Evolutionary conservation across 1,140 invertebrate species (phyloP).

Genomic region (Bombus confusus): DNA sequence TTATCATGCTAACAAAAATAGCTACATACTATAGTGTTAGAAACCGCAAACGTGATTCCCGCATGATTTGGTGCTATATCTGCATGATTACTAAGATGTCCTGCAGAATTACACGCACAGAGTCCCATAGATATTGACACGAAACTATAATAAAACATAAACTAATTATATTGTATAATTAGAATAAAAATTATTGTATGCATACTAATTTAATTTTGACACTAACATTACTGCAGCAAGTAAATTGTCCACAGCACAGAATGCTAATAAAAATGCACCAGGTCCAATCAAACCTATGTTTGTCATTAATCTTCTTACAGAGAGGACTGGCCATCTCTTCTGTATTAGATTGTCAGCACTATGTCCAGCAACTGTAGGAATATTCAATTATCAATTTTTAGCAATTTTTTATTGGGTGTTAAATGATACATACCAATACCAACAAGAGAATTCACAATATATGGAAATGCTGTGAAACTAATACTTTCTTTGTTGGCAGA

Average conservation of each 20-base stretch:
- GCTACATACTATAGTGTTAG: constrained; percentile 88
- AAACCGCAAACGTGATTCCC: constrained; percentile 91
- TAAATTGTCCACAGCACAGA: constrained; percentile 89
- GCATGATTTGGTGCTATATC: constrained; percentile 92
- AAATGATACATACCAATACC: constrained; percentile 85
- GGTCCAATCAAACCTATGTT: constrained; percentile 90
- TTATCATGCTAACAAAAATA: background rate
- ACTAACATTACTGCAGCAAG: constrained; percentile 88
- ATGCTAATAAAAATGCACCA: constrained; percentile 88
- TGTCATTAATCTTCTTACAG: constrained; percentile 90
- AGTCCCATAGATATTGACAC: constrained; percentile 91
- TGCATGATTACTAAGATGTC: constrained; percentile 91
- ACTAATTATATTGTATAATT: constrained; percentile 17
- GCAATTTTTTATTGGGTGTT: constrained; percentile 4
- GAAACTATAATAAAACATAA: constrained; percentile 81
- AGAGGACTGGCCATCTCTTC: constrained; percentile 88
- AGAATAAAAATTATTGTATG: constrained; percentile 5
- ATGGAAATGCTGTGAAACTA: constrained; percentile 90
- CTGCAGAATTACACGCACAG: constrained; percentile 90
- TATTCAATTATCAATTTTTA: constrained; percentile 11
- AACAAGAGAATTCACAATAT: constrained; percentile 89
- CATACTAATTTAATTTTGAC: constrained; percentile 3
- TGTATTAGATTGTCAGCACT: constrained; percentile 88
- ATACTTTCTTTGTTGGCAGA: constrained; percentile 88
- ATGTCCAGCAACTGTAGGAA: constrained; percentile 86